Evolutionary conservation across 2,797 vertebrate genomes (phyloP), one percentile per base, ranked within the genome.

Genomic region (Enteromius thamalakanensis): DNA sequence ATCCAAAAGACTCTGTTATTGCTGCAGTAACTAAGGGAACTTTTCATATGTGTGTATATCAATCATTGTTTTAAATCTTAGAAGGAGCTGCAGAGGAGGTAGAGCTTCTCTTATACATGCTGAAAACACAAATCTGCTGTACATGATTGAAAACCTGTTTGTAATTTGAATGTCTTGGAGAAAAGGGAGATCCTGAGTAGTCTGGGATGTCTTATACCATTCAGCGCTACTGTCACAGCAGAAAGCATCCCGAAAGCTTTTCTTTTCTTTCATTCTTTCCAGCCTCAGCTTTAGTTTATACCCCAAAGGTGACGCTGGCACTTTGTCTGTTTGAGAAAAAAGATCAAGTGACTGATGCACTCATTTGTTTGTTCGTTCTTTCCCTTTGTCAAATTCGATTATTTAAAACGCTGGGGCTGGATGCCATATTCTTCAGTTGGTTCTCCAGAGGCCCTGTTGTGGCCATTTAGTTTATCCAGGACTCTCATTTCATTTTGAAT

Each of bases 1-100:
- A 87, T 84, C 86, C 84, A 87, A 88, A 88, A 84, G 79, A 84
- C 81, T 85, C 67, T 85, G 51, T 86, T 77, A 85, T 87, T 87
- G 88, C 85, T 79, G 70, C 55, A 51, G 85, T 90, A 85, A 86
- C 82, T 81, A 64, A 88, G 87, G 84, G 84, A 83, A 74, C 65
- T 7, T 85, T 51, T 87, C 82, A 85, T 64, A 40, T 74, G 77
- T 80, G 9, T 78, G 51, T 83, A 49, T 90, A 70, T 67, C 65
- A 69, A 71, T 87, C 42, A 53, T 15, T 68, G 19, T 74, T 51
- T 60, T 60, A 76, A 58, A 21, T 68, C 32, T 40, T 14, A 23
- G 49, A 69, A 19, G 47, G 72, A 82, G 81, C 23, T 76, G 23
- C 49, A 32, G 72, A 82, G 23, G 62, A 62, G 53, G 42, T 62